Evolutionary conservation across 2,113 vertebrate genomes (phyloP), one percentile per base, ranked within the genome.

Genomic region (Fulmarus glacialis): DNA sequence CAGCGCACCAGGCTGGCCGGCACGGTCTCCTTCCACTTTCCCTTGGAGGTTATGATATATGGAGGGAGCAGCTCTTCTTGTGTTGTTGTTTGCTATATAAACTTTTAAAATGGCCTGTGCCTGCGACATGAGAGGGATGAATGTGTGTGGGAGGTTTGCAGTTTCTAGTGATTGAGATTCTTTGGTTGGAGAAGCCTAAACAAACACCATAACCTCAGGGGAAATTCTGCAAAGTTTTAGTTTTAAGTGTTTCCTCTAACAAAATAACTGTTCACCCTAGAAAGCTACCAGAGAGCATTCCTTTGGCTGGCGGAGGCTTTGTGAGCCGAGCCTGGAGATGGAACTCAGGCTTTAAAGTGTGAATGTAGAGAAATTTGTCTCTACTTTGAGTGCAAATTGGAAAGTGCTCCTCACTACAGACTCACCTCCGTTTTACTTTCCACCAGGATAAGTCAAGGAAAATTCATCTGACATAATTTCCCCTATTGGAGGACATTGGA

Each of bases 191-290:
- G 94, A 67, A 97, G 90, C 92, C 95, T 94, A 96, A 97, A 95
- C 96, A 97, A 97, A 95, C 92, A 94, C 78, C 47, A 15, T 24
- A 85, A 89, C 95, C 96, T 88, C 92, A 19, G 79, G 89, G 95
- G 95, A 86, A 95, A 89, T 47, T 94, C 93, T 97, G 92, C 62
- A 88, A 45, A 71, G 32, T 80, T 95, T 91, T 59, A 88, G 77
- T 90, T 96, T 93, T 62, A 90, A 96, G 81, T 95, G 94, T 91
- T 97, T 92, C 90, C 89, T 87, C 95, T 94, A 73, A 84, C 77
- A 95, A 93, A 95, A 79, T 38, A 93, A 85, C 77, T 70, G 48
- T 34, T 70, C 16, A 38, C 77, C 92, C 93, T 77, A 90, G 70
- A 92, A 56, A 89, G 77, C 88, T 89, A 83, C 84, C 90, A 87